phyloP scores from a whole-genome alignment of 2,888 invertebrate genomes.

The Aspidiotus destructor region DNA sequence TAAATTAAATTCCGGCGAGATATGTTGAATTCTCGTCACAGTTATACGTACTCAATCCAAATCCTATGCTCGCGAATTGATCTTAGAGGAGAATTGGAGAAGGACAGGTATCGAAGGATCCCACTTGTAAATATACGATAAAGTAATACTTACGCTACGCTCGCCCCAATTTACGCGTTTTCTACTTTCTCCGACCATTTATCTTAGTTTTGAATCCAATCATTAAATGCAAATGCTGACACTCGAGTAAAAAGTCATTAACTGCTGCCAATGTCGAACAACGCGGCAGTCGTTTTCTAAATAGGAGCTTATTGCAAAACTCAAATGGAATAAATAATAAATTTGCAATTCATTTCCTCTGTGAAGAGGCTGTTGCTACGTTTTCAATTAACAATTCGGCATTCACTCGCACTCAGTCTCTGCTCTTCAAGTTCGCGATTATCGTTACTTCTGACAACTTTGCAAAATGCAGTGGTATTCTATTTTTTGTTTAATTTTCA shows the following conservation, averaged over 20 bases:
- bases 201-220: conserved; percentile 23
- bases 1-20: too few relatives aligned
- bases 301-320: conserved; percentile 31
- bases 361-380: conserved; percentile 27
- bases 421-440: neutral
- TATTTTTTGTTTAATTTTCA: too few relatives aligned
- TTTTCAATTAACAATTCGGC: conserved; percentile 27
- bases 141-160: too few relatives aligned
- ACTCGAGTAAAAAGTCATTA: conserved; percentile 31
- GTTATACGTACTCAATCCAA: too few relatives aligned
- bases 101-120: too few relatives aligned
- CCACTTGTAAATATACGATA: too few relatives aligned
- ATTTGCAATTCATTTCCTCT: conserved; percentile 30
- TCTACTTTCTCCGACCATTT: neutral
- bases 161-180: neutral
- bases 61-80: too few relatives aligned
- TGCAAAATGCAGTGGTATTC: too few relatives aligned
- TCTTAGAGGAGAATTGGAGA: too few relatives aligned
- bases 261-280: neutral
- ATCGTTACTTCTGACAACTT: neutral
- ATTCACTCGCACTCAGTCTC: neutral
- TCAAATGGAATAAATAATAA: conserved; percentile 27
- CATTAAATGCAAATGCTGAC: conserved; percentile 33
- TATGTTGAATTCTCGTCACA: too few relatives aligned
- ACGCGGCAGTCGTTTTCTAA: conserved; percentile 20